These are phyloP conservation scores for Corydoras sp. DNA, from an alignment of 2,113 vertebrate species.

Conservation along the genomic window DNA sequence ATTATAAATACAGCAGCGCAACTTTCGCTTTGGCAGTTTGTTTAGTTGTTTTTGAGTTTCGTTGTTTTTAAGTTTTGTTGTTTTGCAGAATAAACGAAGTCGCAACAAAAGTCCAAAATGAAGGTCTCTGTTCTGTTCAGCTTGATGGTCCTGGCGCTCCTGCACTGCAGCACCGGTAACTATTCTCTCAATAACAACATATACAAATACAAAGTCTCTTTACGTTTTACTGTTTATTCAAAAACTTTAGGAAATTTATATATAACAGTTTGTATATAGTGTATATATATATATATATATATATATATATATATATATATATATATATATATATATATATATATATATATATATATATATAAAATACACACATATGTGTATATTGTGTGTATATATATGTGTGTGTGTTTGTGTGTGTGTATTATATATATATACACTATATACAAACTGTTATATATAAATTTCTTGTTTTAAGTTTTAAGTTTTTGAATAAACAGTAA, in stretches of 20 bases:
- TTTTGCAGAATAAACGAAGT: not conserved
- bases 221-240: too few species aligned
- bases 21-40: constrained; percentile 45
- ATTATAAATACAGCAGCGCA: constrained; percentile 18
- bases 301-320: not conserved
- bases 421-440: too few species aligned
- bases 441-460: too few species aligned
- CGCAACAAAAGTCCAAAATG: constrained; percentile 46
- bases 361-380: too few species aligned
- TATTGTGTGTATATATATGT: too few species aligned
- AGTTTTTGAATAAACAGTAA: too few species aligned
- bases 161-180: constrained; percentile 58
- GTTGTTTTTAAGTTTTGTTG: not conserved
- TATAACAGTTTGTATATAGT: not conserved
- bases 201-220: too few species aligned
- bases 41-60: not conserved
- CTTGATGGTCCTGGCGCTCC: constrained; percentile 38
- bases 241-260: not conserved
- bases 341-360: too few species aligned
- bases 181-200: too few species aligned
- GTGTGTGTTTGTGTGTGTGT: too few species aligned
- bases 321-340: not conserved
- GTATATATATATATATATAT: too few species aligned
- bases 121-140: constrained; percentile 38
- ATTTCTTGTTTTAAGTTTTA: too few species aligned